phyloP scores from a whole-genome alignment of 2,113 vertebrate species.

The Sitta europaea region DNA sequence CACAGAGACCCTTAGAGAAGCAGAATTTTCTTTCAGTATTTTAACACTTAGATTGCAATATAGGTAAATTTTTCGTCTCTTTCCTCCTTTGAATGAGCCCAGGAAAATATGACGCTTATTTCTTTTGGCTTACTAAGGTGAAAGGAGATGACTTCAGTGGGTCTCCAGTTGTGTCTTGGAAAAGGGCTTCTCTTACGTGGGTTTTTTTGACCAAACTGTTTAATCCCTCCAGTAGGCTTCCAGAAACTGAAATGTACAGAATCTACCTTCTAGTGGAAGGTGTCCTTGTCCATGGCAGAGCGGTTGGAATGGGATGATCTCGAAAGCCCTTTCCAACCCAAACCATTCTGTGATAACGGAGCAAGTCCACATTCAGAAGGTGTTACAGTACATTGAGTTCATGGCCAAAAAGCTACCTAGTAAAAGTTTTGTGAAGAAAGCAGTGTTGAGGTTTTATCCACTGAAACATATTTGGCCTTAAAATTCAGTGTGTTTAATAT shows the following conservation, averaged over 20 bases:
- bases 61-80: background rate
- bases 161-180: background rate
- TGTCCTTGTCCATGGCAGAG: background rate
- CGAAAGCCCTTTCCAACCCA: background rate
- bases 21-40: background rate
- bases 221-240: background rate
- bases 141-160: background rate
- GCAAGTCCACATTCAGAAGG: background rate
- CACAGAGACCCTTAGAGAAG: background rate
- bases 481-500: background rate
- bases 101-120: background rate
- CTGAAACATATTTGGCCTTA: background rate
- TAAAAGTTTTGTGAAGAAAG: background rate
- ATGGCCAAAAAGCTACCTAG: background rate
- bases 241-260: background rate
- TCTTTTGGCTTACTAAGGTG: background rate
- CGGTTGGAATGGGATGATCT: background rate
- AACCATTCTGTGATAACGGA: background rate
- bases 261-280: background rate
- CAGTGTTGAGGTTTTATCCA: background rate
- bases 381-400: background rate
- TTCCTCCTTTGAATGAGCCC: background rate
- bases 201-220: background rate
- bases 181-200: background rate
- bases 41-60: background rate